Conservation (phyloP, 2,797 vertebrate species). For the Falco naumanni region DNA sequence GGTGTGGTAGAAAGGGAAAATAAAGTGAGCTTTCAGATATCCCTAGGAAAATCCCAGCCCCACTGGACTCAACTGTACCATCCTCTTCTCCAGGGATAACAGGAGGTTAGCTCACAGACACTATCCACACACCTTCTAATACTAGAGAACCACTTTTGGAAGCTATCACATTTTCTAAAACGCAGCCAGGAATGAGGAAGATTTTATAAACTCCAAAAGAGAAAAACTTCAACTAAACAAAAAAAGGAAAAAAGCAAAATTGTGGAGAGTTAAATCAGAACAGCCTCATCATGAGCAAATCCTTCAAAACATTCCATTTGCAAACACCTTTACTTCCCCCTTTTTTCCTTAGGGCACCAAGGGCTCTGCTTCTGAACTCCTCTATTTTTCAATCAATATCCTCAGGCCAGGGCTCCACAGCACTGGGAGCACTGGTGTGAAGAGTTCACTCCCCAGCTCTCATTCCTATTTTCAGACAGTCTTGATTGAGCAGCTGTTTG, state of each 20-base stretch:
- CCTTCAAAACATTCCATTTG: neutral
- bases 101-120: neutral
- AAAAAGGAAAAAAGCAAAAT: neutral
- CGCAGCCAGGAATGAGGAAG: neutral
- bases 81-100: neutral
- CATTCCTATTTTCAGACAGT: fast-evolving
- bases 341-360: neutral
- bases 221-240: neutral
- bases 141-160: neutral
- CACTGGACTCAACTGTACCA: neutral
- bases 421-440: neutral
- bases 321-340: neutral
- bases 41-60: neutral
- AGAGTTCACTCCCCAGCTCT: neutral
- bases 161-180: neutral
- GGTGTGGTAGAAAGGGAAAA: neutral
- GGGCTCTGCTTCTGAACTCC: neutral
- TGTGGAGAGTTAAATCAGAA: neutral
- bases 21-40: neutral
- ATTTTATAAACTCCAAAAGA: neutral
- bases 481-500: neutral
- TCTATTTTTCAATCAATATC: fast-evolving
- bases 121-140: fast-evolving
- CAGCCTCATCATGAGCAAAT: neutral
- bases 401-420: neutral